These are phyloP conservation scores for Crocodylus rhombifer DNA, from an alignment of 2,797 vertebrate genomes.

Conservation along the genomic window DNA sequence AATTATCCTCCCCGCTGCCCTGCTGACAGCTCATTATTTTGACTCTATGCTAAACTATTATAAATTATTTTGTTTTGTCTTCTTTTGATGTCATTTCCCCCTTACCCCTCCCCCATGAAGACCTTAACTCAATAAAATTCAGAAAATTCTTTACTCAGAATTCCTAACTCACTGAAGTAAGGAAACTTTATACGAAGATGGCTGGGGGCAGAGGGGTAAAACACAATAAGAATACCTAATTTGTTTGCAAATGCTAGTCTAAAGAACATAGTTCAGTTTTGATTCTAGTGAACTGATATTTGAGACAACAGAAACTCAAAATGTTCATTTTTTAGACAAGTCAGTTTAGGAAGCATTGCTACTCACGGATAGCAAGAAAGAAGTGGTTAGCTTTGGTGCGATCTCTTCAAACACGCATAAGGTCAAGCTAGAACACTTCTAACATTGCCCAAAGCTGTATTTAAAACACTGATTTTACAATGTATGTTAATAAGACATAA, in stretches of 20 bases:
- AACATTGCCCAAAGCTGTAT: not conserved
- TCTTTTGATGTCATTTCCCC: slow-evolving; percentile 47
- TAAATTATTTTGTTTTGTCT: slow-evolving; percentile 5
- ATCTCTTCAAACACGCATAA: not conserved
- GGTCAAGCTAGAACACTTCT: not conserved
- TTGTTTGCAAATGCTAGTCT: not conserved
- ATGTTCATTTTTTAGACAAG: not conserved
- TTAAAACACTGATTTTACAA: not conserved
- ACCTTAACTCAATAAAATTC: not conserved
- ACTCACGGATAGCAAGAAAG: not conserved
- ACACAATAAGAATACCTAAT: not conserved
- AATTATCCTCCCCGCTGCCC: slow-evolving; percentile 5
- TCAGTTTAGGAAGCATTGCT: not conserved
- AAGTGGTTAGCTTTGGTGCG: not conserved
- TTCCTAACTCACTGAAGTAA: not conserved
- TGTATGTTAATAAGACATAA: rapidly evolving
- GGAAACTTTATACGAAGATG: not conserved
- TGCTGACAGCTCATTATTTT: slow-evolving; percentile 67
- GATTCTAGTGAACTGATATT: not conserved
- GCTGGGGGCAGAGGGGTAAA: not conserved
- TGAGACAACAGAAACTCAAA: not conserved
- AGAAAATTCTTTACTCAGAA: not conserved
- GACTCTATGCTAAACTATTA: not conserved
- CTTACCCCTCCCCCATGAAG: not conserved
- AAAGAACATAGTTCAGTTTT: not conserved